A percentile compares a stretch with the other conserved stretches of the same genome.
These are phyloP conservation scores for Stenopsyche tienmushanensis DNA, from an alignment of 1,140 invertebrate genomes.

Conservation along the genomic window DNA sequence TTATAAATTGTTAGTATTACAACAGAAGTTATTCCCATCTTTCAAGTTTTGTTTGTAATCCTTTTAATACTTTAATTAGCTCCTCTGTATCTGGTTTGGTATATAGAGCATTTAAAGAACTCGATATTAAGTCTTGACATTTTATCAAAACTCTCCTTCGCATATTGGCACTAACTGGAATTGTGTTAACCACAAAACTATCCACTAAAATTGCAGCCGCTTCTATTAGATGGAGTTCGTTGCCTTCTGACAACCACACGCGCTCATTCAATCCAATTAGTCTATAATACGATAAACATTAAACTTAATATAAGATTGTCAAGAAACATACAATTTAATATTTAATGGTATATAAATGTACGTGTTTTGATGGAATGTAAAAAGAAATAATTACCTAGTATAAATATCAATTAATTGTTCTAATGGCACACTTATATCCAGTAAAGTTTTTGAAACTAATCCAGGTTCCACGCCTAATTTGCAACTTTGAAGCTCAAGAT, in stretches of 20 bases:
- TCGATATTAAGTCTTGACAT: slow-evolving; percentile 67
- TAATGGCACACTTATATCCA: slow-evolving; percentile 69
- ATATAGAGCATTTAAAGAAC: slow-evolving; percentile 65
- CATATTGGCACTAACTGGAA: slow-evolving; percentile 54
- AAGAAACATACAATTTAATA: background rate
- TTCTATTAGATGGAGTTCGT: slow-evolving; percentile 74
- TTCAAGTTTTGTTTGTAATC: slow-evolving; percentile 49
- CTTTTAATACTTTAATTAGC: slow-evolving; percentile 46
- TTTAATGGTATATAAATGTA: background rate
- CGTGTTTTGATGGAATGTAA: background rate
- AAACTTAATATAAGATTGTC: slow-evolving; percentile 11
- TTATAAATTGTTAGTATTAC: background rate
- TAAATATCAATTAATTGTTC: slow-evolving; percentile 74
- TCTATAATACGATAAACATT: slow-evolving; percentile 50
- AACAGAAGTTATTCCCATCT: slow-evolving; percentile 38
- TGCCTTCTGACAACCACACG: slow-evolving; percentile 73
- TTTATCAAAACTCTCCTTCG: slow-evolving; percentile 63
- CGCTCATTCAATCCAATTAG: slow-evolving; percentile 73
- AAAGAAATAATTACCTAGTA: slow-evolving; percentile 55
- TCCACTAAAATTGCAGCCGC: slow-evolving; percentile 67
- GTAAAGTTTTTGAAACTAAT: slow-evolving; percentile 67
- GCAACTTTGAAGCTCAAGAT: slow-evolving; percentile 73
- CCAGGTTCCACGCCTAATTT: slow-evolving; percentile 65
- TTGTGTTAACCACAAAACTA: slow-evolving; percentile 57
- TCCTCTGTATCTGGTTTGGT: slow-evolving; percentile 64